Percentiles rank a stretch among this genome's conserved stretches.
phyloP scores from a whole-genome alignment of 2,113 vertebrate genomes.

The Halichoeres trimaculatus region DNA sequence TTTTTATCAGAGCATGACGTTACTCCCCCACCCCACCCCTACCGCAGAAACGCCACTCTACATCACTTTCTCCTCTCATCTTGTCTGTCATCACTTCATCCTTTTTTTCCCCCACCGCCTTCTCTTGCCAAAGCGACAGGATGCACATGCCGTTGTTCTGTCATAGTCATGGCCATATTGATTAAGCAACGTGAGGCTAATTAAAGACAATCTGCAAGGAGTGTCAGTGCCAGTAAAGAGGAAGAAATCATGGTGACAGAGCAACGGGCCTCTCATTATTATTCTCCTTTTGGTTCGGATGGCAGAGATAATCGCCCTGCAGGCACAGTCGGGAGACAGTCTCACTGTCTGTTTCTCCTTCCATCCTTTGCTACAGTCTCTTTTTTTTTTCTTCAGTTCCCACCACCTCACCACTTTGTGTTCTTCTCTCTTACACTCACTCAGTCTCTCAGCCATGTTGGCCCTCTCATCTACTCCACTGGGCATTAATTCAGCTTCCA shows the following conservation, averaged over 20 bases:
- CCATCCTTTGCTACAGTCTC: slow-evolving; percentile 47
- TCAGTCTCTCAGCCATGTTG: slow-evolving; percentile 24
- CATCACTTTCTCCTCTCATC: slow-evolving; percentile 59
- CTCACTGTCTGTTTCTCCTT: slow-evolving; percentile 46
- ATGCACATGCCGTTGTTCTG: slow-evolving; percentile 67
- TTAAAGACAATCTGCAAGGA: slow-evolving; percentile 77
- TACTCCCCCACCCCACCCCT: slow-evolving; percentile 1
- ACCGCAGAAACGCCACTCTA: slow-evolving; percentile 63
- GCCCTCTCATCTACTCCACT: slow-evolving; percentile 43
- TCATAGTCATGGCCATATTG: slow-evolving; percentile 67
- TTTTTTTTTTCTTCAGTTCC: slow-evolving; percentile 56
- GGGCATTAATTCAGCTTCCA: slow-evolving; percentile 62
- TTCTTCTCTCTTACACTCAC: slow-evolving; percentile 24
- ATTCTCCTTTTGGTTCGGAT: slow-evolving; percentile 69
- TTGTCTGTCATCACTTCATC: slow-evolving; percentile 53
- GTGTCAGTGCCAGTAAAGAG: slow-evolving; percentile 60
- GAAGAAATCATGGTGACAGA: slow-evolving; percentile 69
- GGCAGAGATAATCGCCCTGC: slow-evolving; percentile 70
- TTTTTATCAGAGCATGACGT: slow-evolving; percentile 58
- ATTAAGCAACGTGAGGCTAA: slow-evolving; percentile 75
- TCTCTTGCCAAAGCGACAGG: slow-evolving; percentile 40
- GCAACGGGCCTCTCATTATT: slow-evolving; percentile 73
- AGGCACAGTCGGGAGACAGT: slow-evolving; percentile 51
- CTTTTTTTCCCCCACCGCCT: slow-evolving; percentile 37
- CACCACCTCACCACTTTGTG: slow-evolving; percentile 36